phyloP scores from a whole-genome alignment of 1,140 invertebrate genomes.

The Drosophila sproati region DNA sequence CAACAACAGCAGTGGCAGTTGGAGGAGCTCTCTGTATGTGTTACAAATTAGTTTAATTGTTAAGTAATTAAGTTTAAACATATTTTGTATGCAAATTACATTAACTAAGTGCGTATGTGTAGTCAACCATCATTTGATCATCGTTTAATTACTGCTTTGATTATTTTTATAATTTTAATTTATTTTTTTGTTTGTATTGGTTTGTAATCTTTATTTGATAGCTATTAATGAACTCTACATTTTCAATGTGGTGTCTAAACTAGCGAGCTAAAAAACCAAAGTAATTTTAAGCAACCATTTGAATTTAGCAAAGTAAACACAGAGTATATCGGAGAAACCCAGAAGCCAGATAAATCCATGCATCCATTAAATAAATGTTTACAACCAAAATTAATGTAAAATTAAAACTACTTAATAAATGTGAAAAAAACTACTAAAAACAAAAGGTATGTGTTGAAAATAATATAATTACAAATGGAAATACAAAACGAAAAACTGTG shows the following conservation, averaged over 20 bases:
- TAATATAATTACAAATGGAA: neutral
- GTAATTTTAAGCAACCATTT: conserved; percentile 59
- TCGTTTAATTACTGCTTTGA: conserved; percentile 23
- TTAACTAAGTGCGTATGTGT: conserved; percentile 29
- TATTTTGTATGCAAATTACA: conserved; percentile 40
- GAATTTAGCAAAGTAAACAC: conserved; percentile 36
- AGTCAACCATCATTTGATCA: conserved; percentile 30
- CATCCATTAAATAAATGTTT: conserved; percentile 56
- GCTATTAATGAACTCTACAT: conserved; percentile 33
- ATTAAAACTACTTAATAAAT: conserved; percentile 47
- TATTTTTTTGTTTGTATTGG: conserved; percentile 25
- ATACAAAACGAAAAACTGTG: conserved; percentile 42
- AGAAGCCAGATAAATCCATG: conserved; percentile 15
- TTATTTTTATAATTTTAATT: neutral
- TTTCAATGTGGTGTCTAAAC: conserved; percentile 54
- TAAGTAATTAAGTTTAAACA: conserved; percentile 38
- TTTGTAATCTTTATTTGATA: conserved; percentile 22
- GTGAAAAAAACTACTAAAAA: conserved; percentile 57
- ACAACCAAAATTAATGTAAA: conserved; percentile 27
- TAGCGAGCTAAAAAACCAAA: conserved; percentile 71
- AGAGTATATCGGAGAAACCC: conserved; percentile 26
- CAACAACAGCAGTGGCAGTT: neutral
- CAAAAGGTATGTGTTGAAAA: conserved; percentile 53
- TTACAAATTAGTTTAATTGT: conserved; percentile 56
- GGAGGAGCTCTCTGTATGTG: conserved; percentile 1